Percentiles rank a stretch among this genome's conserved stretches.
phyloP scores from a whole-genome alignment of 2,888 invertebrate genomes.

The Ectobius pallidus region DNA sequence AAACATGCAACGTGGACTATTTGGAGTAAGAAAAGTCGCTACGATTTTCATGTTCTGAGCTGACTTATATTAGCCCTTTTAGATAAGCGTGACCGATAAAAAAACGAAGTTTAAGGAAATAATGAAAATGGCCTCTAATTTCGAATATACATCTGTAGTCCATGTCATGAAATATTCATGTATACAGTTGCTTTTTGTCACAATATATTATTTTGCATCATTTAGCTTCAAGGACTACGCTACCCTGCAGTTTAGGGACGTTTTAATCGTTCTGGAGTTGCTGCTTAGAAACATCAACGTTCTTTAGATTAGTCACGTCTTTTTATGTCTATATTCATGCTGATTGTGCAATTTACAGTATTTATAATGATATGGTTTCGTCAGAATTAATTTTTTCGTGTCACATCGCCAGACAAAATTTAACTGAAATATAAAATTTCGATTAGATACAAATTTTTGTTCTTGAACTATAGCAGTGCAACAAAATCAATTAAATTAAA shows the following conservation, averaged over 20 bases:
- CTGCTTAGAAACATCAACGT: too few relatives aligned
- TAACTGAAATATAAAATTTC: too few relatives aligned
- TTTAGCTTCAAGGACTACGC: background rate
- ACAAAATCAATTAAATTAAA: too few relatives aligned
- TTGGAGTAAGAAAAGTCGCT: background rate
- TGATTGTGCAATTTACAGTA: too few relatives aligned
- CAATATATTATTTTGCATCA: background rate
- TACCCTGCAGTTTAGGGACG: background rate
- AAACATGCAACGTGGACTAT: slow-evolving; percentile 29
- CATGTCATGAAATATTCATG: background rate
- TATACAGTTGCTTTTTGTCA: background rate
- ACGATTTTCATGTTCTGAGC: background rate
- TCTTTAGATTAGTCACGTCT: too few relatives aligned
- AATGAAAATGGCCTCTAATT: background rate
- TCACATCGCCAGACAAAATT: too few relatives aligned
- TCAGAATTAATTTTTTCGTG: too few relatives aligned
- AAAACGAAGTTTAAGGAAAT: background rate
- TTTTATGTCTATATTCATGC: too few relatives aligned
- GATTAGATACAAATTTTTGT: too few relatives aligned
- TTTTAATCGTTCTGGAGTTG: background rate
- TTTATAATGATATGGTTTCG: too few relatives aligned
- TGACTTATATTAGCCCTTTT: background rate
- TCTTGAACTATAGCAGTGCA: too few relatives aligned
- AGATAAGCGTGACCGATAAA: slow-evolving; percentile 7
- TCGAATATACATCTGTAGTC: background rate